Conservation (phyloP, 2,113 vertebrate species). For the Trematocara nigrifrons region DNA sequence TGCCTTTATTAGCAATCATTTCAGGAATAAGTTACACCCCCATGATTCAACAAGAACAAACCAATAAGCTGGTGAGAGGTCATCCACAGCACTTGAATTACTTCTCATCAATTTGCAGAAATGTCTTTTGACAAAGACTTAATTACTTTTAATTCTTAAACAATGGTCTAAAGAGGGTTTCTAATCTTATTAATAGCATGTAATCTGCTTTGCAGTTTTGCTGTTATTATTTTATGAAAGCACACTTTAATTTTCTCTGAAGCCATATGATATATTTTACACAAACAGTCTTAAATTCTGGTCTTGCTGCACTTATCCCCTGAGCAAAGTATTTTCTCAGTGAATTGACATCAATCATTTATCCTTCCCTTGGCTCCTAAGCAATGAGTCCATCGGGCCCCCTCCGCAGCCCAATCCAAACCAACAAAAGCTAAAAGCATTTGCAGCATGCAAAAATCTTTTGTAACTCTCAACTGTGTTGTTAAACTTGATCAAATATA, state of each 20-base stretch:
- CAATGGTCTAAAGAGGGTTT: neutral
- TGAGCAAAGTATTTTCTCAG: neutral
- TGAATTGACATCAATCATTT: neutral
- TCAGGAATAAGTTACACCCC: neutral
- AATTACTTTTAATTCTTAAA: neutral
- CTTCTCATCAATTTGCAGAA: neutral
- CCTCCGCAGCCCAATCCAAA: neutral
- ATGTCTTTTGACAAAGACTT: neutral
- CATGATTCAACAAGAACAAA: neutral
- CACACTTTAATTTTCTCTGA: neutral
- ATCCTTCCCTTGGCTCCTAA: neutral
- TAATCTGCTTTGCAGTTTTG: neutral
- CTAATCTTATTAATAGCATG: neutral
- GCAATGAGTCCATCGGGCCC: neutral
- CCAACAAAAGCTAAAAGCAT: slow-evolving; percentile 20
- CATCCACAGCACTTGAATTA: neutral
- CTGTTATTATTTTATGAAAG: neutral
- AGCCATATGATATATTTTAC: neutral
- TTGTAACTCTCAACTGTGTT: neutral
- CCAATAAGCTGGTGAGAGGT: neutral
- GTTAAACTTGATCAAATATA: neutral
- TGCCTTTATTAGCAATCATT: neutral
- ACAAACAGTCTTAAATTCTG: neutral
- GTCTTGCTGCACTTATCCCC: neutral
- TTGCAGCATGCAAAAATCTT: neutral